These are phyloP conservation scores for Cyphomyrus plagiostoma DNA, from an alignment of 2,113 vertebrate species.

Conservation along the genomic window DNA sequence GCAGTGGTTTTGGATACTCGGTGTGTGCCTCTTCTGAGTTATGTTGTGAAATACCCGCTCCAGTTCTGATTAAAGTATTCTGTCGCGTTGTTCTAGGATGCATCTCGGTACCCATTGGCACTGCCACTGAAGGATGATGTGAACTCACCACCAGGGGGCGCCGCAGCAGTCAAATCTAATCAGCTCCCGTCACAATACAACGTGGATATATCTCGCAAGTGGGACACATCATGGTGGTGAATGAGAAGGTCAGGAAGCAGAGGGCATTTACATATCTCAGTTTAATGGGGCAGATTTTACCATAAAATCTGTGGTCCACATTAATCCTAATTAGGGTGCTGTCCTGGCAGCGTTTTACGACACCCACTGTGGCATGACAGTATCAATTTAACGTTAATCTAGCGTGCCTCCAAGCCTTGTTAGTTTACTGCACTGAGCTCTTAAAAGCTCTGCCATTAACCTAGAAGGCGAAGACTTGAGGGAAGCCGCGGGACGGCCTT, in stretches of 20 bases:
- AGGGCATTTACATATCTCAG: slow-evolving; percentile 29
- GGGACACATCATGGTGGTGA: not conserved
- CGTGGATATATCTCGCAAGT: not conserved
- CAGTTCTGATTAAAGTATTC: not conserved
- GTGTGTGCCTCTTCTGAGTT: not conserved
- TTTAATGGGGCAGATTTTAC: slow-evolving; percentile 36
- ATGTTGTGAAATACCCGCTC: not conserved
- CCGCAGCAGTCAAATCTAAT: not conserved
- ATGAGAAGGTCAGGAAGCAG: slow-evolving; percentile 30
- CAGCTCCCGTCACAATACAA: not conserved
- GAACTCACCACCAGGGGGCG: not conserved
- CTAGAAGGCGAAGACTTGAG: not conserved
- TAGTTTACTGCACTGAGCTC: not conserved
- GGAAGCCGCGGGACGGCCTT: not conserved
- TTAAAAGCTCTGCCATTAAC: slow-evolving; percentile 16
- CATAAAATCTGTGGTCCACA: slow-evolving; percentile 31
- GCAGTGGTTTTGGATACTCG: not conserved
- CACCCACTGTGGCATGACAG: slow-evolving; percentile 20
- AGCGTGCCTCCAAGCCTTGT: slow-evolving; percentile 22
- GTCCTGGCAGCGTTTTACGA: slow-evolving; percentile 26
- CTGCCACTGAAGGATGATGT: not conserved
- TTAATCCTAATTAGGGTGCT: slow-evolving; percentile 33
- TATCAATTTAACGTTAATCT: slow-evolving; percentile 36
- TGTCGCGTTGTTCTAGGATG: not conserved
- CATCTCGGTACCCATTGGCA: not conserved